Conservation (phyloP, 2,797 vertebrate species). For the Crocodylus rhombifer region DNA sequence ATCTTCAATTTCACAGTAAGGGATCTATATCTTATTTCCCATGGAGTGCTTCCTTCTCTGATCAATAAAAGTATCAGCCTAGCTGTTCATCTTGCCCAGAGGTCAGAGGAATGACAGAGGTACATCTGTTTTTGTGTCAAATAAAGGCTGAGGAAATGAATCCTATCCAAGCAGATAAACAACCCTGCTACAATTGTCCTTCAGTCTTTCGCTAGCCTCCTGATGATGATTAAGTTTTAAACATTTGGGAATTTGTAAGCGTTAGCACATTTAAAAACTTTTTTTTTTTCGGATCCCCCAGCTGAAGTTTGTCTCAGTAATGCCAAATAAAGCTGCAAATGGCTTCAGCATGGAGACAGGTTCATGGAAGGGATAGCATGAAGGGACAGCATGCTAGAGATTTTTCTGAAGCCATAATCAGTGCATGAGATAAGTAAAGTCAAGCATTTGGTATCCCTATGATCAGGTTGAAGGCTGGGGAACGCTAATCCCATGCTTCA, state of each 20-base stretch:
- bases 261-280: background rate
- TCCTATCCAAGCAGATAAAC: conserved; percentile 71
- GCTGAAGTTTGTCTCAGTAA: background rate
- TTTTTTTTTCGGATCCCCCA: conserved; percentile 6
- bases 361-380: no score
- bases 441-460: no score
- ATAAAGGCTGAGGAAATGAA: conserved; percentile 75
- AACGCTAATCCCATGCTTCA: no score
- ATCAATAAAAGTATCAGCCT: conserved; percentile 79
- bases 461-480: no score
- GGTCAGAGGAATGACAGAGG: conserved; percentile 75
- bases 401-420: no score
- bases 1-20: conserved; percentile 68
- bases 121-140: conserved; percentile 79
- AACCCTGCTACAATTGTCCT: conserved; percentile 51
- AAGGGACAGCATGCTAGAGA: no score
- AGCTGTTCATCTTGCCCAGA: conserved; percentile 79
- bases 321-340: background rate
- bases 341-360: no score
- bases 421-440: no score
- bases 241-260: conserved; percentile 35
- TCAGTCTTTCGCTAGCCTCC: conserved; percentile 20
- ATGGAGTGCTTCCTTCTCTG: conserved; percentile 69
- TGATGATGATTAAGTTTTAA: conserved; percentile 65
- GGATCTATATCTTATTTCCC: conserved; percentile 72